Evolutionary conservation across 2,113 vertebrate species (phyloP).

Genomic region (Chloropsis hardwickii): DNA sequence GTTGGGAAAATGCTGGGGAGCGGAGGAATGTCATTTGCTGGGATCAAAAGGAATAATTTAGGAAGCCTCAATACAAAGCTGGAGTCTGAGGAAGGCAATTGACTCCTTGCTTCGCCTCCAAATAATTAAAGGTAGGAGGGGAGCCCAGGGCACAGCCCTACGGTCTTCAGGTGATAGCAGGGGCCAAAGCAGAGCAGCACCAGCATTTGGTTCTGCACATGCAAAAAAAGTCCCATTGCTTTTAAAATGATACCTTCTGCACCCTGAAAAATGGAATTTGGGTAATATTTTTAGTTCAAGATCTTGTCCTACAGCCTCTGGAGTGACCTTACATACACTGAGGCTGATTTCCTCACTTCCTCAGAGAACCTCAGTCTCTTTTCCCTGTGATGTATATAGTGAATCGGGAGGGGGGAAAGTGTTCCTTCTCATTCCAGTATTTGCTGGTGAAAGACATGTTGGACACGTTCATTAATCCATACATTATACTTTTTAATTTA

Average conservation of each 20-base stretch:
- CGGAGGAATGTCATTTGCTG: background rate
- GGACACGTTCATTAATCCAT: background rate
- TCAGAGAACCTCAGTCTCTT: background rate
- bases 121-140: background rate
- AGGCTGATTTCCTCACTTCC: background rate
- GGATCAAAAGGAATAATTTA: background rate
- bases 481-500: background rate
- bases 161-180: background rate
- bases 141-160: background rate
- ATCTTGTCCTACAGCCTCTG: accelerated
- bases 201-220: accelerated
- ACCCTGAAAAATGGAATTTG: background rate
- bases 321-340: background rate
- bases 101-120: background rate
- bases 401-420: background rate
- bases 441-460: background rate
- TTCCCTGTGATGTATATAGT: background rate
- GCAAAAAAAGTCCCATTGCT: background rate
- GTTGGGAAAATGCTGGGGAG: background rate
- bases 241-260: background rate
- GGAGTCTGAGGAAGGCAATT: background rate
- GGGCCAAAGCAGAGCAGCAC: too few species aligned
- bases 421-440: background rate
- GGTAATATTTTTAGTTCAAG: background rate
- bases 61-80: background rate